Evolutionary conservation across 2,888 invertebrate species (phyloP), one percentile per base, ranked within the genome.

Genomic region (Ischnus inquisitorius): DNA sequence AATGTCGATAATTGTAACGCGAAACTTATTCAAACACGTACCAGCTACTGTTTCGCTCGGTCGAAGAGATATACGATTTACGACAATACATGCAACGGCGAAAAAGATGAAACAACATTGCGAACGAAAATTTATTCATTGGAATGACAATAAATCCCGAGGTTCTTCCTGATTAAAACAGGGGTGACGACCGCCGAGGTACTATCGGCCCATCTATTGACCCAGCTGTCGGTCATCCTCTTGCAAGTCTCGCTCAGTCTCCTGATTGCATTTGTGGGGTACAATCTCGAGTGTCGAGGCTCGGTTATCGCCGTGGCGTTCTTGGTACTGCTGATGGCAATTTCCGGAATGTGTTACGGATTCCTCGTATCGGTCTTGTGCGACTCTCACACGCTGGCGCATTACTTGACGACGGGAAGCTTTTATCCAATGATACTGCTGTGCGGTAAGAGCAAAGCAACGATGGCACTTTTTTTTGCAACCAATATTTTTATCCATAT

Each of bases 391-490:
- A 96, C 96, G 0, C 95, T 97, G 89, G 97, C 98, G 0, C 97
- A 98, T 94, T 98, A 97, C 92, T 95, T 97, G 12, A 96, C 98
- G 0, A 96, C 98, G 0, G 98, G 98, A 14, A 97, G 97, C 85
- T 98, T 98, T 91, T 98, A 98, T 91, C 98, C 98, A 0, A 96
- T 98, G 95, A 96, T 98, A 85, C 94, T 98, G 85, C 94, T 98
- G 5, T 97, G 97, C 92, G 98, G 98, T 98, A 93, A 94, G 96
- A 94, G 69, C 8, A 34, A 25, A 6, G 34, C 34, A 6, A 6
- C 34, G 34, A 34, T 34, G 0, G 34, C 5, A 34, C 8, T 34
- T 34, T 34, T 34, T 34, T 34, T 34, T 34, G 4, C 34, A 34
- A 34, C 0, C 0, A 34, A 34, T 34, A 34, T 34, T 4, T 34